Base-by-base conservation (phyloP, 2,888 invertebrate genomes). In the Sinotaia quadrata region DNA sequence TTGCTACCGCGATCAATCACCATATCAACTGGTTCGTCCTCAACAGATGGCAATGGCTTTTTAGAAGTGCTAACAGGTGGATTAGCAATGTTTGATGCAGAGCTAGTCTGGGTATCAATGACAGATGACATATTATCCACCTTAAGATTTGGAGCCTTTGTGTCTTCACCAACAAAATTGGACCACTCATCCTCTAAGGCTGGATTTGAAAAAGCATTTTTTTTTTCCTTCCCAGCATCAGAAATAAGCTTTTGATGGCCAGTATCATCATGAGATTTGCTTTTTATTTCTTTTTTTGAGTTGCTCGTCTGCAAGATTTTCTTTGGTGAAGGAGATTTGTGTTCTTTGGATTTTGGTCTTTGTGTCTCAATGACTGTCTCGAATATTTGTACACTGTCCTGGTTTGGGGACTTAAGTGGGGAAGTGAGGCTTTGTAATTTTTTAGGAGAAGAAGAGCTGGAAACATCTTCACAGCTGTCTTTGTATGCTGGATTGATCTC, bases 151-250 rank as follows among this genome's bases (percentile, higher is more conserved):
- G 51, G 52, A 33, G 60, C 68, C 8, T 60, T 41, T 10, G 58
- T 33, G n/a, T 62, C 59, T 51, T 70, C 72, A 21, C 74, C 76
- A 0, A 81, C 77, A 75, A 82, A 82, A 29, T 71, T 73, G 5
- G 81, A 79, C 79, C 78, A 81, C 54, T 79, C 75, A 37, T 72
- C 71, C 36, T 72, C 75, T 61, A 80, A 37, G 8, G 67, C 75
- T 47, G 78, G 81, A 68, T 81, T 81, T 69, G 80, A 78, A 76
- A 82, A 83, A 1, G 77, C 81, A 69, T 77, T 70, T 31, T 72
- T 51, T 58, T 77, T 75, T 27, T 73, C 73, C 12, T 73, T 69
- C 18, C 60, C 52, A 15, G n/a, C 34, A 21, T 62, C 54, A 24
- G 47, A 41, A 12, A 56, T 59, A 10, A 68, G 63, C 37, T 66